phyloP scores from a whole-genome alignment of 2,888 invertebrate species.

The Parnassius glacialis region DNA sequence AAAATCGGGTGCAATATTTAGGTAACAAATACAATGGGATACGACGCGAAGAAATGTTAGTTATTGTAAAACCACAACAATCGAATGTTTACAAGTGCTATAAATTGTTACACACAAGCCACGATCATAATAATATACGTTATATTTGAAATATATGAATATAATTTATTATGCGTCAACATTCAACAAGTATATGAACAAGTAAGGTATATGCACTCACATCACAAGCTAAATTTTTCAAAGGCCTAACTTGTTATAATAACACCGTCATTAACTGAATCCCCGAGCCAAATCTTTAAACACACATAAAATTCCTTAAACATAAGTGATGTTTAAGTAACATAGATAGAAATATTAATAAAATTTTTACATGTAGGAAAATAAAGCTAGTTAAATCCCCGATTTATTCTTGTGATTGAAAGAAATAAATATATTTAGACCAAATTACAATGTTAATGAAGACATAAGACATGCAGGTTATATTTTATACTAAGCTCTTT shows the following conservation, averaged over 20 bases:
- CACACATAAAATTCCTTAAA: no score
- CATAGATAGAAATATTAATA: no score
- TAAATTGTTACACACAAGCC: slow-evolving; percentile 58
- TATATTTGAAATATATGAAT: slow-evolving; percentile 44
- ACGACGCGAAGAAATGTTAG: slow-evolving; percentile 38
- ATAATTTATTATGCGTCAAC: slow-evolving; percentile 76
- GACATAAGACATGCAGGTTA: no score
- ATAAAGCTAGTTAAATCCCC: no score
- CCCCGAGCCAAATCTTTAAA: background rate
- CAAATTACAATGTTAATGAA: no score
- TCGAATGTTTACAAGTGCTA: slow-evolving; percentile 29
- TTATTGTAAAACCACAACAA: slow-evolving; percentile 32
- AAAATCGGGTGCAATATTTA: slow-evolving; percentile 13
- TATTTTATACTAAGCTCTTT: no score
- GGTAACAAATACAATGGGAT: slow-evolving; percentile 4
- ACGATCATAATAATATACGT: slow-evolving; percentile 59
- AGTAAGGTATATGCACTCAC: slow-evolving; percentile 44
- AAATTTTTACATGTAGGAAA: no score
- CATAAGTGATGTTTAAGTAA: no score
- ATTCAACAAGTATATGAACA: slow-evolving; percentile 66
- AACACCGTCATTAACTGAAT: slow-evolving; percentile 8
- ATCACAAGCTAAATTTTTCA: slow-evolving; percentile 56
- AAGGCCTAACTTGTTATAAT: slow-evolving; percentile 39
- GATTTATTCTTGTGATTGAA: no score
- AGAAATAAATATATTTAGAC: no score